Base-by-base conservation (phyloP, 2,113 vertebrate species). In the Drymodes brunneopygia region DNA sequence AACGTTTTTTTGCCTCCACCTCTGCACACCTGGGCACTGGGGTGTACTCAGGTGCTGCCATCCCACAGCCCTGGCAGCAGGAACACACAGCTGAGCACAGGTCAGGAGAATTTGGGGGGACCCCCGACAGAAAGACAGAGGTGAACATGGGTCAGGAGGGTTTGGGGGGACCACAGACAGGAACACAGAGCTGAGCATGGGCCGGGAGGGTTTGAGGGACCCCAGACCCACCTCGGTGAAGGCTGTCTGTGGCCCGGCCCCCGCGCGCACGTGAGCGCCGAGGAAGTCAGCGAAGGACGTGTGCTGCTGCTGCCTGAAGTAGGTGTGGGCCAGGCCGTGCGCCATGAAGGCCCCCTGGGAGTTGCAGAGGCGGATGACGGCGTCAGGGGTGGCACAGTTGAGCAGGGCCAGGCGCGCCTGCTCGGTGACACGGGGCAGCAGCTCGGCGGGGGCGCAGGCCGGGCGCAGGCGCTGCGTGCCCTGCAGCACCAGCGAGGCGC, bases 311-410 rank as follows among this genome's bases (percentile, higher is more conserved):
- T 81, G 66, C 85, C 97, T 94, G 95, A 99, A 99, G 97, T 99
- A 99, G 2, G 93, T 77, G 0, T 29, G 75, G 0, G 98, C 90
- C 71, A 99, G 96, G 3, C 90, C 8, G 31, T 92, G 85, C 0
- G 96, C 98, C 14, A 91, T 78, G 24, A 97, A 98, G 15, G 54
- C 42, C 9, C 97, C 94, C 57, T 97, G 13, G 0, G 98, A 98
- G 60, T 80, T 48, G 31, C 98, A 96, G 67, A 98, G 96, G 9
- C 99, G 98, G 33, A 99, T 97, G 36, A 99, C 97, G 0, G 99
- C 98, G 51, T 99, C 99, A 0, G 99, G 99, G 17, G 99, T 99
- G 33, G 99, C 99, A 47, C 99, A 99, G 72, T 97, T 98, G 65
- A 99, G 97, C 85, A 99, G 97, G 2, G 98, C 91, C 67, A 98